phyloP scores from a whole-genome alignment of 1,140 invertebrate genomes.

The Gryon sp. region DNA sequence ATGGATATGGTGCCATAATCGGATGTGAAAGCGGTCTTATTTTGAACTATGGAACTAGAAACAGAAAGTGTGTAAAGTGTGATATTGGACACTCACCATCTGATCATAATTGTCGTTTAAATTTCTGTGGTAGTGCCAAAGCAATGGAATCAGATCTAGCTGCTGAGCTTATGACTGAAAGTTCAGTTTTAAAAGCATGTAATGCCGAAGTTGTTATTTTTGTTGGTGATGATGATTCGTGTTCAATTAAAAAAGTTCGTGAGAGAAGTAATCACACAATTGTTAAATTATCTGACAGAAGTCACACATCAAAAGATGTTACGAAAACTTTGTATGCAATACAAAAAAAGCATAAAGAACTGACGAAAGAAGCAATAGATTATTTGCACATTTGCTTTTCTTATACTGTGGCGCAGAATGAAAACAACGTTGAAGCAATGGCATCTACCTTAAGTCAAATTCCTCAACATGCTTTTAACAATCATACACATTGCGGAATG shows the following conservation, averaged over 20 bases:
- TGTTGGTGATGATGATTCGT: constrained; percentile 23
- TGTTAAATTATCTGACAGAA: constrained; percentile 19
- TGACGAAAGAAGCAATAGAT: background rate
- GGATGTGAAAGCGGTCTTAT: background rate
- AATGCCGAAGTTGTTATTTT: constrained; percentile 16
- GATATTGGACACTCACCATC: background rate
- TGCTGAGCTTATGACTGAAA: background rate
- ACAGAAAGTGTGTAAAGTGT: constrained; percentile 10
- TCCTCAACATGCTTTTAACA: constrained; percentile 30
- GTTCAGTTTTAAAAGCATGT: background rate
- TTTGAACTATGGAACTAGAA: background rate
- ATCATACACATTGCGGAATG: constrained; percentile 19
- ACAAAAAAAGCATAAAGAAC: constrained; percentile 12
- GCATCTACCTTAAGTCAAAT: constrained; percentile 25
- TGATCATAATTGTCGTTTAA: constrained; percentile 11
- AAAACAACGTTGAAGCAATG: constrained; percentile 24
- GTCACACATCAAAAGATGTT: constrained; percentile 27
- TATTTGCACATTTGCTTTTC: constrained; percentile 38
- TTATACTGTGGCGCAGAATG: constrained; percentile 39
- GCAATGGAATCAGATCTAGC: constrained; percentile 15
- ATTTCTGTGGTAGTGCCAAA: constrained; percentile 12
- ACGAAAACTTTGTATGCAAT: constrained; percentile 3
- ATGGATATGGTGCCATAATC: background rate
- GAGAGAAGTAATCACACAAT: background rate
- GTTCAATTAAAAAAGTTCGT: background rate